phyloP scores from a whole-genome alignment of 2,888 invertebrate species.

The Eulithis prunata region DNA sequence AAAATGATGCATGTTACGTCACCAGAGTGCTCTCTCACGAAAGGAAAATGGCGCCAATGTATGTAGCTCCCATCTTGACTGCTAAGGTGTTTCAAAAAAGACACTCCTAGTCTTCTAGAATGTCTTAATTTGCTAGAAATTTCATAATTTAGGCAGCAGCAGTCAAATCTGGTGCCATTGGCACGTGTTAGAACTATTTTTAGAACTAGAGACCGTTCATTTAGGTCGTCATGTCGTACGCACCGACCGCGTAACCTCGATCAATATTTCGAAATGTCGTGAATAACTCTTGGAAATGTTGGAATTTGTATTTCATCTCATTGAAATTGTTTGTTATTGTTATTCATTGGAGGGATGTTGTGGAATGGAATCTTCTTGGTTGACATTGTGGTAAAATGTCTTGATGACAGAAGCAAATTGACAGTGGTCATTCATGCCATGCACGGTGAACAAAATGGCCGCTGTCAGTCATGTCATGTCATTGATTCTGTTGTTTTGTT shows the following conservation, averaged over 20 bases:
- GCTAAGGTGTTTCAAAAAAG: background rate
- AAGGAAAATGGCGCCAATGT: slow-evolving; percentile 83
- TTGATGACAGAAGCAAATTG: slow-evolving; percentile 75
- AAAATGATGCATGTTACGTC: slow-evolving; percentile 76
- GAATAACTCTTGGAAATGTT: background rate
- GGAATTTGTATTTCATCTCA: background rate
- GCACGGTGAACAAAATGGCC: slow-evolving; percentile 71
- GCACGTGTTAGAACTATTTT: slow-evolving; percentile 78
- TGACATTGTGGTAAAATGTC: slow-evolving; percentile 73
- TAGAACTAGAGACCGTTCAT: slow-evolving; percentile 65
- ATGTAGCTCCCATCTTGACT: slow-evolving; percentile 41
- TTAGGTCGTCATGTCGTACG: slow-evolving; percentile 49
- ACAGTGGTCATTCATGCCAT: slow-evolving; percentile 59
- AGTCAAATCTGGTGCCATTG: slow-evolving; percentile 47
- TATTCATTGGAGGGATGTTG: slow-evolving; percentile 41
- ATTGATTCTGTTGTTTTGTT: no score
- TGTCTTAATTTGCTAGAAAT: slow-evolving; percentile 25
- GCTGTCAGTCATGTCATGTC: slow-evolving; percentile 43
- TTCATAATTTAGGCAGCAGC: slow-evolving; percentile 39
- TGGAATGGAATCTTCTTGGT: slow-evolving; percentile 69
- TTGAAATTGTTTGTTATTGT: slow-evolving; percentile 69
- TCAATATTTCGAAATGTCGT: slow-evolving; percentile 49
- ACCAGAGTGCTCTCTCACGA: slow-evolving; percentile 60
- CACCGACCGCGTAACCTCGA: slow-evolving; percentile 49
- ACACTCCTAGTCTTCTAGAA: background rate